These are phyloP conservation scores for Pangasius sanitwongsei DNA, from an alignment of 2,797 vertebrate species.

Conservation along the genomic window DNA sequence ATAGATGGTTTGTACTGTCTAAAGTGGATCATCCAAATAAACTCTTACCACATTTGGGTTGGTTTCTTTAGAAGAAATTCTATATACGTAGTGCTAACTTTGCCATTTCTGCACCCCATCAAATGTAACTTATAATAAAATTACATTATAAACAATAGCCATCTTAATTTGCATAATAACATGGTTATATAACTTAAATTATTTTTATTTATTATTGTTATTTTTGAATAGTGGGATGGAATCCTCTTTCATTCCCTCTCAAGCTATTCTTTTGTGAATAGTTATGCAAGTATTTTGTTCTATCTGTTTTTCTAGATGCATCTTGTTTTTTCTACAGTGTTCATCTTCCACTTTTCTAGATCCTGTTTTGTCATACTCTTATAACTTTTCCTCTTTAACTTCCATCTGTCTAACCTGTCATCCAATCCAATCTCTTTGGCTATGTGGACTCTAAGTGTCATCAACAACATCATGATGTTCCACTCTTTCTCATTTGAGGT, in stretches of 20 bases:
- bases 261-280: not conserved
- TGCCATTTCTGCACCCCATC: not conserved
- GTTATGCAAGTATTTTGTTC: not conserved
- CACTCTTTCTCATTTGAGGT: constrained; percentile 35
- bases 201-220: not conserved
- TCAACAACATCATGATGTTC: constrained; percentile 15
- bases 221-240: not conserved
- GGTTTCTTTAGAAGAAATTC: not conserved
- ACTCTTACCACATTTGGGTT: not conserved
- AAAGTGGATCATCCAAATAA: not conserved
- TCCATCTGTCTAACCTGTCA: not conserved
- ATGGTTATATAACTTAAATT: not conserved
- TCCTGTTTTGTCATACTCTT: not conserved
- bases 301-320: not conserved
- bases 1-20: not conserved
- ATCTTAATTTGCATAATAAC: not conserved
- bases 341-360: not conserved
- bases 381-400: not conserved
- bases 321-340: not conserved
- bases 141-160: not conserved
- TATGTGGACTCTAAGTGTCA: constrained; percentile 2
- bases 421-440: not conserved
- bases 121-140: constrained; percentile 1
- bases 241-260: not conserved
- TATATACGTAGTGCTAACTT: not conserved